Percentiles rank a stretch among this genome's conserved stretches.
Conservation (phyloP, 2,888 invertebrate genomes). For the Nomada fabriciana region DNA sequence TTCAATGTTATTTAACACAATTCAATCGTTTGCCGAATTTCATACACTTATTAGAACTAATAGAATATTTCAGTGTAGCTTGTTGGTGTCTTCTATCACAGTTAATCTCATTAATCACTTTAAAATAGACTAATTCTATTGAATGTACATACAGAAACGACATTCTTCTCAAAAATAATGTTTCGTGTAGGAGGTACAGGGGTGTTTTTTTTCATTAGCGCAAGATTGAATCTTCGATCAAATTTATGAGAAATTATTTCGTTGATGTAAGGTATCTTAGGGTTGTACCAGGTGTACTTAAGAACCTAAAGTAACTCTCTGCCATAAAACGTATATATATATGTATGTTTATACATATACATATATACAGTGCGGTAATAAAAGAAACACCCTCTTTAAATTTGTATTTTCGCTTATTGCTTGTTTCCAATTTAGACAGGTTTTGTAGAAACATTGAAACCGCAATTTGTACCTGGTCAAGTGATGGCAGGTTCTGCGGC, state of each 20-base stretch:
- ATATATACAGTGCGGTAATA: conserved; percentile 63
- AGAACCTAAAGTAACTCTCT: conserved; percentile 41
- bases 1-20: conserved; percentile 58
- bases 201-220: conserved; percentile 75
- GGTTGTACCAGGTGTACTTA: conserved; percentile 37
- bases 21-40: conserved; percentile 63
- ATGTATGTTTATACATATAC: background rate
- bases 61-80: conserved; percentile 77
- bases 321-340: conserved; percentile 5
- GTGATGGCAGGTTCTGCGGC: conserved; percentile 88
- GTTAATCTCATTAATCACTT: conserved; percentile 76
- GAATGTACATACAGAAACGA: conserved; percentile 69
- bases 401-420: conserved; percentile 50
- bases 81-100: conserved; percentile 78
- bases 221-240: conserved; percentile 56
- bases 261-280: conserved; percentile 37
- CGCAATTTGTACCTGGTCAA: conserved; percentile 95
- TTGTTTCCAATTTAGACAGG: conserved; percentile 88
- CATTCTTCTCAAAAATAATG: conserved; percentile 60
- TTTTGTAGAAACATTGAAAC: conserved; percentile 95
- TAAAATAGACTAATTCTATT: conserved; percentile 74
- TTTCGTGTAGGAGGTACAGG: conserved; percentile 57
- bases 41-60: conserved; percentile 73
- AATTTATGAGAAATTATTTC: conserved; percentile 45
- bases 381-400: conserved; percentile 66